Evolutionary conservation across 1,140 invertebrate species (phyloP), one percentile per base, ranked within the genome.

Genomic region (Medauroidea extradentata): DNA sequence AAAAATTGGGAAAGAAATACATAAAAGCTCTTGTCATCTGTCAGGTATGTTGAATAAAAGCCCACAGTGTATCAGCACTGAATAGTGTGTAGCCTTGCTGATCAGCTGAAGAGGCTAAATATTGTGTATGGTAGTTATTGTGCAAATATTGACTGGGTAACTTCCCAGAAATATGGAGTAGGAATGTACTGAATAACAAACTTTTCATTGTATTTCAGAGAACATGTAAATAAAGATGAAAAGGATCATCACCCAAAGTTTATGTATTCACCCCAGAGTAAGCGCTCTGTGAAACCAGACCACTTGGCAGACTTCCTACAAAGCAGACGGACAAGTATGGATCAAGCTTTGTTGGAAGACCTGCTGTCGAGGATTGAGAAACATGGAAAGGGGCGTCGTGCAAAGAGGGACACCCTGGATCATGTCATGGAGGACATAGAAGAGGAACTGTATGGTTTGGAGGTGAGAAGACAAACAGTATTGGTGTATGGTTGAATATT

Each of bases 391-490:
- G 24, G 44, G 24, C 18, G 3, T 21, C 38, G 53, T 2, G 34
- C 23, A 48, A 81, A 79, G 61, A 75, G 78, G 19, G 74, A 81
- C 27, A 71, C 75, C 4, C 72, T 80, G 24, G 73, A 74, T 39
- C 76, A 84, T 44, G 79, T 84, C 3, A 84, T 86, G 74, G 81
- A 85, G 66, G 82, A 82, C 59, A 81, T 87, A 42, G 78, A 84
- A 63, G 79, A 79, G 61, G 77, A 83, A 66, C 62, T 84, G 16
- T 68, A 76, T 53, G 79, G 78, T 53, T 71, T 84, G 9, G 78
- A 81, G 71, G 79, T 80, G 67, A 60, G 61, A 53, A 54, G 34
- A 3, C 4, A 34, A n/a, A 13, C 29, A 34, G 29, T n/a, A n/a
- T n/a, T n/a, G n/a, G n/a, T n/a, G n/a, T n/a, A n/a, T n/a, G n/a